Conservation (phyloP, 2,797 vertebrate genomes). For the Chloroceryle inda region DNA sequence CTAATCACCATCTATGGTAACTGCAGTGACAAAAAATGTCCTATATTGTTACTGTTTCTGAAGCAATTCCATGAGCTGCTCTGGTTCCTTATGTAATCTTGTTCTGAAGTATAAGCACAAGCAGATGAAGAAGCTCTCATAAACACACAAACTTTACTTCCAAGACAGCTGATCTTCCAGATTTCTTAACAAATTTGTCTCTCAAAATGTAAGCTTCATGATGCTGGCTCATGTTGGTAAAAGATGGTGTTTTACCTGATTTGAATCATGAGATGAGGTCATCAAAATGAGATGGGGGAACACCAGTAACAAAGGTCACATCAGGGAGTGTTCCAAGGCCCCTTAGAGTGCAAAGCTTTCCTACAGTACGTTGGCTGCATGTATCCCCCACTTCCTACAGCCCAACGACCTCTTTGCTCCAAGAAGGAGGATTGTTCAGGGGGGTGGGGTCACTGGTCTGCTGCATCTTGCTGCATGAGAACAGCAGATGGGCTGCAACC, state of each 20-base stretch:
- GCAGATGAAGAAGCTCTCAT: background rate
- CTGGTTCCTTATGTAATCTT: background rate
- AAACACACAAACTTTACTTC: background rate
- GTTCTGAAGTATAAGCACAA: background rate
- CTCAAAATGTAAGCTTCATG: background rate
- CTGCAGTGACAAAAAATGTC: background rate
- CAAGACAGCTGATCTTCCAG: background rate
- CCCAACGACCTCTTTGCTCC: background rate
- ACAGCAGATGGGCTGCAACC: background rate
- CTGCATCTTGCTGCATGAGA: background rate
- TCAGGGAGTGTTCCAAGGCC: background rate
- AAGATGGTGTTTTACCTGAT: background rate
- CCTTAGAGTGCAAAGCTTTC: background rate
- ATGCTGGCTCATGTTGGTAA: background rate
- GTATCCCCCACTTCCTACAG: fast-evolving
- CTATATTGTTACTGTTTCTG: background rate
- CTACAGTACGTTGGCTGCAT: fast-evolving
- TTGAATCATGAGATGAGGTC: background rate
- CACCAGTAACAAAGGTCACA: background rate
- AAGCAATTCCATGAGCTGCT: background rate
- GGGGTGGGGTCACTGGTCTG: fast-evolving
- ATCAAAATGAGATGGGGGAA: background rate
- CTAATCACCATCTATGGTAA: background rate
- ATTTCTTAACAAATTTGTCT: background rate
- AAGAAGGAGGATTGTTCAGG: background rate